phyloP scores from a whole-genome alignment of 2,113 vertebrate species.

The Hyperoodon ampullatus region DNA sequence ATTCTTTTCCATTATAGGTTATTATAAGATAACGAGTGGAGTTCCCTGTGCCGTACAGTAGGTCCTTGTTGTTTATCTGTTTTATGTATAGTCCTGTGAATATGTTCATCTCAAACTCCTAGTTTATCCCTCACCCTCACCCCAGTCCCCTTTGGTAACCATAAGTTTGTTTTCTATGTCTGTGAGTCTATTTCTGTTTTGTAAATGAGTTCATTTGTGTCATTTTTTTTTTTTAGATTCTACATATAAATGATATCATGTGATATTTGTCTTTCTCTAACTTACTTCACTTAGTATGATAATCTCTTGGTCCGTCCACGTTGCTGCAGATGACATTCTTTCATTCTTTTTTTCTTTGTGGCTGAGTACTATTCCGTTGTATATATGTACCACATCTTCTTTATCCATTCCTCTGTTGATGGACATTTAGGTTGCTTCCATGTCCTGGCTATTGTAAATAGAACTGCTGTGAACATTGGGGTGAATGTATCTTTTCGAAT shows the following conservation, averaged over 20 bases:
- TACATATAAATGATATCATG: background rate
- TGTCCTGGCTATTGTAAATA: background rate
- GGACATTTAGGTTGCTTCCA: background rate
- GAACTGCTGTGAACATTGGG: background rate
- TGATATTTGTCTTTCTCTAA: background rate
- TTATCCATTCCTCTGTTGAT: background rate
- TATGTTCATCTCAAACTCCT: background rate
- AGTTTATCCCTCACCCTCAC: background rate
- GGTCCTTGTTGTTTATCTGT: background rate
- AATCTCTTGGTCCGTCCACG: background rate
- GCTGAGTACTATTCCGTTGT: background rate
- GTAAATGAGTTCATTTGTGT: background rate
- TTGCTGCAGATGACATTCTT: background rate
- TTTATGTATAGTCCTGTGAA: background rate
- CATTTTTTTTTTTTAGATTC: background rate
- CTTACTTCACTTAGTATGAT: background rate
- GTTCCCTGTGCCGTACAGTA: background rate
- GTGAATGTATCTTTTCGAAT: background rate
- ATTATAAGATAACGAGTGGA: background rate
- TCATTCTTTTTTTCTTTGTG: no score
- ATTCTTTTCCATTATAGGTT: background rate
- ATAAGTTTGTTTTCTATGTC: background rate
- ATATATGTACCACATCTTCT: background rate
- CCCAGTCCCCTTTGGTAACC: background rate
- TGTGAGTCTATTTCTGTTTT: background rate